Evolutionary conservation across 2,113 vertebrate genomes (phyloP).

Genomic region (Etheostoma spectabile): DNA sequence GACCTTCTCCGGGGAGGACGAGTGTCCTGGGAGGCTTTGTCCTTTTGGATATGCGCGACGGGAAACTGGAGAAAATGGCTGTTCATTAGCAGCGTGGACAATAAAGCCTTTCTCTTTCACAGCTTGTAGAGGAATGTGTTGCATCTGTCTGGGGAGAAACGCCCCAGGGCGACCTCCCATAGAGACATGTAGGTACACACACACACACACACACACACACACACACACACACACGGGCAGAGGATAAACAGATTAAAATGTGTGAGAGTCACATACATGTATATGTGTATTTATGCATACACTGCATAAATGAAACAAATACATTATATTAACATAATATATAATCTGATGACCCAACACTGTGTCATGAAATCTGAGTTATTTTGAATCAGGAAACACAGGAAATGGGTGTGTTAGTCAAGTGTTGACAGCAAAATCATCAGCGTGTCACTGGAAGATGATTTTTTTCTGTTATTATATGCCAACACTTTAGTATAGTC

Average conservation of each 20-base stretch:
- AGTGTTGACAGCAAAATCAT: background rate
- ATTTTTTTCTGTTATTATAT: background rate
- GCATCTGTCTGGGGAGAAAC: constrained; percentile 60
- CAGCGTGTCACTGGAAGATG: background rate
- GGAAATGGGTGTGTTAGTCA: constrained; percentile 34
- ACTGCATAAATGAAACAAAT: constrained; percentile 1
- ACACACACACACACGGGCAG: constrained; percentile 22
- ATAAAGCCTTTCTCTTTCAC: constrained; percentile 44
- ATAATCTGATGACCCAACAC: background rate
- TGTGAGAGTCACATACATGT: constrained; percentile 41
- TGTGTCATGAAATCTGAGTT: constrained; percentile 15
- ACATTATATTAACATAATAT: background rate
- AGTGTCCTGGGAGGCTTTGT: constrained; percentile 46
- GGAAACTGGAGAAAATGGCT: background rate
- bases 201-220: constrained; percentile 13
- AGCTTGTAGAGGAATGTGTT: constrained; percentile 50
- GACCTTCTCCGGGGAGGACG: constrained; percentile 32
- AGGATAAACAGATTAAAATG: constrained; percentile 50
- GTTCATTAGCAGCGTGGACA: constrained; percentile 33
- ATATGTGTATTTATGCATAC: background rate
- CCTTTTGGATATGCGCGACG: constrained; percentile 27
- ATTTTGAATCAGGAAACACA: constrained; percentile 36
- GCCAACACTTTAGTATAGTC: background rate
- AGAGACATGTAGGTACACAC: constrained; percentile 7
- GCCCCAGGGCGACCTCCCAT: constrained; percentile 54